These are phyloP conservation scores for Caradrina kadenii DNA, from an alignment of 2,888 invertebrate species.

Conservation along the genomic window DNA sequence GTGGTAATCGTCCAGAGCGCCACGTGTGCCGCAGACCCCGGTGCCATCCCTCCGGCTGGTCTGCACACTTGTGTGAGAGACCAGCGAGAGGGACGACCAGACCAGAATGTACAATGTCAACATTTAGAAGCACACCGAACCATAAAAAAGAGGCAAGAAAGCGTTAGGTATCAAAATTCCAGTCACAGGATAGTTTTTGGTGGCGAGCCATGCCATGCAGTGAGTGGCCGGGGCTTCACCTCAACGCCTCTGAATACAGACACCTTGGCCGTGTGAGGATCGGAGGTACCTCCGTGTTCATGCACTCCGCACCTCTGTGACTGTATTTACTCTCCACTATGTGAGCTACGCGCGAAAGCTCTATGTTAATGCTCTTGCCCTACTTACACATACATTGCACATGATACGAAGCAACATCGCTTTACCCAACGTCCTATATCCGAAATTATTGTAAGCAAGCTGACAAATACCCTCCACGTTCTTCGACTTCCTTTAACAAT, in stretches of 20 bases:
- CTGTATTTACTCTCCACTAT: constrained; percentile 81
- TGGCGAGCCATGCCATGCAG: constrained; percentile 78
- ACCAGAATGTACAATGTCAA: constrained; percentile 68
- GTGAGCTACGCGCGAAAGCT: constrained; percentile 83
- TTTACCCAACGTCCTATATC: constrained; percentile 72
- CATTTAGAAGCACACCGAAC: constrained; percentile 88
- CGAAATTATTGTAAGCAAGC: constrained; percentile 71
- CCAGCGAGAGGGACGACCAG: constrained; percentile 49
- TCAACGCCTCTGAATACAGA: constrained; percentile 83
- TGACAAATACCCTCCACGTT: constrained; percentile 57
- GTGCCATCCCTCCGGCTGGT: constrained; percentile 46
- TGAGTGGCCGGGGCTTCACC: constrained; percentile 61
- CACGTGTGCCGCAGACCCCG: constrained; percentile 63
- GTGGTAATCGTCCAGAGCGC: constrained; percentile 63
- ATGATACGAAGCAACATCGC: constrained; percentile 83
- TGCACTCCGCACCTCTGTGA: constrained; percentile 80
- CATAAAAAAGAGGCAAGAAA: constrained; percentile 87
- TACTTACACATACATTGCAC: constrained; percentile 73
- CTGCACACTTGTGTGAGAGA: constrained; percentile 25
- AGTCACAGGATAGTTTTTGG: constrained; percentile 81
- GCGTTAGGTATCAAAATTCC: constrained; percentile 87
- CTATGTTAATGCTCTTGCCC: constrained; percentile 70
- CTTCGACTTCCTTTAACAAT: constrained; percentile 51
- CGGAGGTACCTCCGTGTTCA: constrained; percentile 66
- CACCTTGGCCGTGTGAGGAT: constrained; percentile 62